These are phyloP conservation scores for Tretioscincus oriximinensis DNA, from an alignment of 2,113 vertebrate genomes.

Conservation along the genomic window DNA sequence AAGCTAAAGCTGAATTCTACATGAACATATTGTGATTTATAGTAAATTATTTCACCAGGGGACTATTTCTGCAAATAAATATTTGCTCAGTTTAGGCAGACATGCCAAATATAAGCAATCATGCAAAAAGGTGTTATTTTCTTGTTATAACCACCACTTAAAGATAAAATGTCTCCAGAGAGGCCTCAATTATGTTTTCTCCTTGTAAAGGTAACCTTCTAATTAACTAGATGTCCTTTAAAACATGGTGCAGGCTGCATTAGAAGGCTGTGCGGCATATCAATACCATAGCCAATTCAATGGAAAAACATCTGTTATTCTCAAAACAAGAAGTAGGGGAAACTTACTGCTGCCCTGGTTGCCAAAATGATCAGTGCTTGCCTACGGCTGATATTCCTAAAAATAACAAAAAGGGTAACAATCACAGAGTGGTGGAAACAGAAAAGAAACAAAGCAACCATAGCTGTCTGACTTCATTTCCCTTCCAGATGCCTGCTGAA, in stretches of 20 bases:
- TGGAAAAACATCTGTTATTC: slow-evolving; percentile 59
- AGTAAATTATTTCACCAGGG: slow-evolving; percentile 28
- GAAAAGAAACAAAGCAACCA: slow-evolving; percentile 40
- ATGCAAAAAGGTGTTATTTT: slow-evolving; percentile 24
- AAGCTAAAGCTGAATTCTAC: slow-evolving; percentile 23
- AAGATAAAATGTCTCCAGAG: slow-evolving; percentile 19
- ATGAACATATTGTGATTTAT: slow-evolving; percentile 23
- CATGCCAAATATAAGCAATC: slow-evolving; percentile 17
- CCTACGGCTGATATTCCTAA: slow-evolving; percentile 49
- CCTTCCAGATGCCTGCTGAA: slow-evolving; percentile 35
- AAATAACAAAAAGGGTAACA: slow-evolving; percentile 52
- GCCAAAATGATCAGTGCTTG: slow-evolving; percentile 28
- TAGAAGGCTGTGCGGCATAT: slow-evolving; percentile 13
- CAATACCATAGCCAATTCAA: slow-evolving; percentile 36
- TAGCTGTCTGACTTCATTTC: slow-evolving; percentile 55
- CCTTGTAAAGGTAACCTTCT: slow-evolving; percentile 31
- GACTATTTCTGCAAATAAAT: slow-evolving; percentile 35
- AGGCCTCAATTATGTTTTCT: slow-evolving; percentile 13
- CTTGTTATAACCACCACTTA: slow-evolving; percentile 19
- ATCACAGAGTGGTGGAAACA: slow-evolving; percentile 49
- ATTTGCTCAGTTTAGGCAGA: slow-evolving; percentile 28
- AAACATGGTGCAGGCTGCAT: neutral
- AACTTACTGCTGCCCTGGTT: slow-evolving; percentile 14
- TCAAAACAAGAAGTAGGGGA: slow-evolving; percentile 28
- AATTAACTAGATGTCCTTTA: slow-evolving; percentile 33